Evolutionary conservation across 2,888 invertebrate genomes (phyloP), one percentile per base, ranked within the genome.

Genomic region (Drosophila dives): DNA sequence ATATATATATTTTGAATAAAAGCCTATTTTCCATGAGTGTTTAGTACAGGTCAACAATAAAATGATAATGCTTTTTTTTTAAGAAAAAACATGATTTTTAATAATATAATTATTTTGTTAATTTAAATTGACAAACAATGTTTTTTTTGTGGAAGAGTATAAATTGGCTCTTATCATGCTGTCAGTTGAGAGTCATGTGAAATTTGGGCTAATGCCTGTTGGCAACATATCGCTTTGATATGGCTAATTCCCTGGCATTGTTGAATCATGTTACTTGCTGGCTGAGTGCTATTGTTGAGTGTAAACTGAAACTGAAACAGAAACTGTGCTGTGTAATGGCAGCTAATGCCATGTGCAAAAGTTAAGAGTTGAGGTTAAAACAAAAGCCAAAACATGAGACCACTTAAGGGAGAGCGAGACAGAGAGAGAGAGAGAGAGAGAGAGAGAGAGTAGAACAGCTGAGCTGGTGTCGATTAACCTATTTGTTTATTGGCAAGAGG

Each of bases 401-500:
- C 69, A 73, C 82, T 82, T 64, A 75, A 68, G 63, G 40, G 64
- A 49, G 17, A 33, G n/a, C 2, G n/a, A 42, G 0, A 0, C 6
- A 45, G 12, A 12, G 20, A 20, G 0, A 12, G 20, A 15, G 23
- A 23, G 23, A 15, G 45, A 20, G 6, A 12, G 45, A 20, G 3
- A 12, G 20, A 20, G 15, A 15, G 45, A 12, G 12, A 6, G 20
- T 12, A 2, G 54, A 49, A 61, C 48, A 74, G 45, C 45, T 61
- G 56, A 45, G 48, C 32, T 56, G 32, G 38, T 81, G 73, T 77
- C 83, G 86, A 88, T 89, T 86, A 89, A 86, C 86, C 81, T 75
- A 81, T 90, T 89, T 90, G 77, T 74, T 83, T 90, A 90, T 88
- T 80, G 81, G 73, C 55, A 64, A 59, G 49, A 65, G 61, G 67